phyloP scores from a whole-genome alignment of 1,140 invertebrate species.

The Drosophila pseudoobscura region DNA sequence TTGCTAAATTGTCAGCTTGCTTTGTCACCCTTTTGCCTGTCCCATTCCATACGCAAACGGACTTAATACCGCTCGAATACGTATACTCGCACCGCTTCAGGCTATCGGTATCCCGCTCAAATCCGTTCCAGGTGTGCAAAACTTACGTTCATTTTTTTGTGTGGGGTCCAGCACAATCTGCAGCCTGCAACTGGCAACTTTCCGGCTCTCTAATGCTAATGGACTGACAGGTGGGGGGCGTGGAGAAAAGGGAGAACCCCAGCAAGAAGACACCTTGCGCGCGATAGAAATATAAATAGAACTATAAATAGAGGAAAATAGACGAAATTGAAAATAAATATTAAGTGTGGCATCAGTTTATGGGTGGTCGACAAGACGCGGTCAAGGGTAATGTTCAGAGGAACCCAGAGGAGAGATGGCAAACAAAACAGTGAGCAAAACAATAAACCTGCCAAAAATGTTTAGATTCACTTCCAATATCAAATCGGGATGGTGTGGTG shows the following conservation, averaged over 20 bases:
- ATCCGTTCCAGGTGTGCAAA: no score
- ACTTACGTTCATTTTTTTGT: neutral
- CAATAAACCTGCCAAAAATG: slow-evolving; percentile 33
- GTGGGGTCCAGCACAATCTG: slow-evolving; percentile 12
- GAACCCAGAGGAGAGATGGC: neutral
- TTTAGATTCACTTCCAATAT: no score
- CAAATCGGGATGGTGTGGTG: no score
- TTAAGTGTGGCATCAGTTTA: neutral
- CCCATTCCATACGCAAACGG: no score
- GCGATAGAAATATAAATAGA: slow-evolving; percentile 35
- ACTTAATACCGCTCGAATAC: no score
- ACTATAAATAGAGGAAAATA: slow-evolving; percentile 34
- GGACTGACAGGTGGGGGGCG: slow-evolving; percentile 11
- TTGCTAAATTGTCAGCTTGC: no score
- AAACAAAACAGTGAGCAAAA: slow-evolving; percentile 19
- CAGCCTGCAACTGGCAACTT: neutral
- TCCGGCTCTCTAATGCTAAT: slow-evolving; percentile 29
- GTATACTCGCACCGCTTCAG: no score
- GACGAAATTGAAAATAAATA: slow-evolving; percentile 59
- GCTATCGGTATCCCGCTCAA: no score
- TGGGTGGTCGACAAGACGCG: no score
- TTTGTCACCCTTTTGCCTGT: no score
- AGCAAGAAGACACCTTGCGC: slow-evolving; percentile 30
- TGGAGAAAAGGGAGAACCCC: slow-evolving; percentile 22
- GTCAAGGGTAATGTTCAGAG: neutral